Base-by-base conservation (phyloP, 1,140 invertebrate genomes). In the Carcinoscorpius rotundicauda region DNA sequence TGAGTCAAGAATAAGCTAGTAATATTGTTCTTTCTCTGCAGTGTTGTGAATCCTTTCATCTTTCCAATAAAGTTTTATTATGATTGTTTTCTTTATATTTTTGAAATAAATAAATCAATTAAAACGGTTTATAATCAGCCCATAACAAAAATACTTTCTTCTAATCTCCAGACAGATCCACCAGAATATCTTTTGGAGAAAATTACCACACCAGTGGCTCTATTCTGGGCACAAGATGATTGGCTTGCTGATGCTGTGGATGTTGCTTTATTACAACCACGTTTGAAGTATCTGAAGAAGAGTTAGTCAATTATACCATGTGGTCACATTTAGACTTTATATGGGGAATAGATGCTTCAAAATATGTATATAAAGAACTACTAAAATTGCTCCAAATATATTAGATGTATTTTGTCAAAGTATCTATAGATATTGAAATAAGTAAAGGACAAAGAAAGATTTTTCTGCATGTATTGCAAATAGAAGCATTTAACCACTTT, bases 171-270 rank as follows among this genome's bases (percentile, higher is more conserved):
- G 51, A 62, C 71, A 0, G 73, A 73, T 52, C 87, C 88, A n/a
- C 87, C 87, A 4, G 72, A 79, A 57, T 91, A 91, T 72, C 76
- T 83, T 65, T 69, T 86, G 1, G 77, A 72, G 10, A 81, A 83
- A 56, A 80, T 87, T 3, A 79, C 75, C 52, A 78, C 84, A 6
- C 86, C 87, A 3, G 78, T 86, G 2, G 83, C 81, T 58, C 74
- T 89, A 29, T 84, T 85, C 72, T 87, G 84, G 71, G 82, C 82
- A 4, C 78, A 81, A 51, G 87, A 88, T 66, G 89, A 91, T 75
- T 85, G 82, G 77, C 73, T 90, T 1, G 82, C 86, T 3, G 82
- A 82, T 73, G 78, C 80, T 53, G 66, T 82, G 78, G 84, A 74
- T 68, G 67, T 74, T 62, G 3, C 51, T 50, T 10, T 69, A 48